A percentile compares a stretch with the other conserved stretches of the same genome.
These are phyloP conservation scores for Bombus affinis DNA, from an alignment of 1,140 invertebrate genomes.

Conservation along the genomic window DNA sequence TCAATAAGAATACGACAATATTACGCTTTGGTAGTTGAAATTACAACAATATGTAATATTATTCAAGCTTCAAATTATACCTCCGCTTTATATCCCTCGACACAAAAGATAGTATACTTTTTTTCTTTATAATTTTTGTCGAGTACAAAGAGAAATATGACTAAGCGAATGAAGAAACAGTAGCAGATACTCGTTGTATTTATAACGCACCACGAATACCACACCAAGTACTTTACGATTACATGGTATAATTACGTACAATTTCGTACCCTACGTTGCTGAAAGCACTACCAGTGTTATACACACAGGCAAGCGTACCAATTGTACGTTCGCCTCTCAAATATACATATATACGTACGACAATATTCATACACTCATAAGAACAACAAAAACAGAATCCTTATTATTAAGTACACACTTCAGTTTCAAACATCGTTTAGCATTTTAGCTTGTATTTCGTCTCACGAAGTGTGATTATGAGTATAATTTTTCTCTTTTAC, in stretches of 20 bases:
- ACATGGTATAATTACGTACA: constrained; percentile 50
- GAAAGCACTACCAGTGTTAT: constrained; percentile 18
- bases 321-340: constrained; percentile 27
- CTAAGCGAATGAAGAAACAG: not conserved
- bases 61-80: not conserved
- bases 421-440: not conserved
- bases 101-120: not conserved
- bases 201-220: constrained; percentile 23
- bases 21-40: not conserved
- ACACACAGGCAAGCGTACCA: not conserved
- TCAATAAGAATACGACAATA: not conserved
- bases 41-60: not conserved
- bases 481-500: not conserved
- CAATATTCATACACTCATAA: not conserved
- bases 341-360: not conserved
- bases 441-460: not conserved
- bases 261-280: constrained; percentile 39
- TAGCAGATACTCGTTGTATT: constrained; percentile 1
- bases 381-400: constrained; percentile 11
- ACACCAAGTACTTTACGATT: constrained; percentile 43
- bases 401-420: constrained; percentile 12
- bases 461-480: not conserved
- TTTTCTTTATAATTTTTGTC: not conserved
- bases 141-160: not conserved
- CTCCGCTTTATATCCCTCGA: not conserved